Evolutionary conservation across 2,797 vertebrate genomes (phyloP), one percentile per base, ranked within the genome.

Genomic region (Enteromius trimaculatus): DNA sequence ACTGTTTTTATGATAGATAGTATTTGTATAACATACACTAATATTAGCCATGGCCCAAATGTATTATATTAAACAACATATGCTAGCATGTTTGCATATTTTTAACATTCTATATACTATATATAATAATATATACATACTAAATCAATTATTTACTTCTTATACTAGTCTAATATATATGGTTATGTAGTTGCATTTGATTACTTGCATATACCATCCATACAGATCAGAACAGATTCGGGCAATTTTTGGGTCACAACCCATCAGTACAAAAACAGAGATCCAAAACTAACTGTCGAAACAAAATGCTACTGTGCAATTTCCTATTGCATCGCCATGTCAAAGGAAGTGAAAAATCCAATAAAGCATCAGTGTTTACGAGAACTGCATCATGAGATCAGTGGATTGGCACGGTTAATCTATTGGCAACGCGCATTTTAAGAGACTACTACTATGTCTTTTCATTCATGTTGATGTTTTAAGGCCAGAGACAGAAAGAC

Each of bases 341-440:
- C n/a, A 69, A 39, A 29, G 14, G n/a, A 60, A 60, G 74, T 26
- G n/a, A 69, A 79, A 55, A 39, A 42, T 79, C 31, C 14, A 68
- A 64, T 23, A 49, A 76, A 37, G 9, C 29, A 53, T 11, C 17
- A 0, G 34, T 34, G 10, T 34, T 51, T 11, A 74, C 9, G 14
- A 76, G 51, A 76, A 60, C n/a, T 17, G 55, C 31, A 76, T 76
- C 34, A 64, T 47, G 58, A 77, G 39, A 64, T 62, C 39, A 64
- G 39, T 31, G 75, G 4, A 8, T 60, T 60, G 53, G 74, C 34
- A 76, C 17, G 21, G n/a, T 37, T 76, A 76, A 74, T 55, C 6
- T 16, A 39, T 4, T 19, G 31, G 60, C 64, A 39, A 55, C 64
- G 17, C 7, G 64, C 26, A 78, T 6, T 49, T 65, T 21, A 37